Percentiles rank a stretch among this genome's conserved stretches.
Conservation (phyloP, 2,888 invertebrate genomes). For the Cephus pygmeus region DNA sequence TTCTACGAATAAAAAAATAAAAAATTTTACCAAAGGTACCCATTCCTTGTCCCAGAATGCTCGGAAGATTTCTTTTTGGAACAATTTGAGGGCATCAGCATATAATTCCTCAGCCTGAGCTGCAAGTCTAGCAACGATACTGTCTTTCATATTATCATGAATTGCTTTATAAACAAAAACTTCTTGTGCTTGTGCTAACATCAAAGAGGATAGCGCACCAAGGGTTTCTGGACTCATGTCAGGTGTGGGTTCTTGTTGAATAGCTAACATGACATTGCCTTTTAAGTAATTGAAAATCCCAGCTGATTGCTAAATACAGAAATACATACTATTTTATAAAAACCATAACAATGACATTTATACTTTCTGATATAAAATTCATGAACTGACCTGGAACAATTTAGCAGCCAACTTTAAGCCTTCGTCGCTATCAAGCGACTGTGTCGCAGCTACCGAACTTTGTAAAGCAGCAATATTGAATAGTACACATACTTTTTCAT, state of each 20-base stretch:
- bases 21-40: slow-evolving; percentile 74
- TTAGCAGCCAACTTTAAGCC: slow-evolving; percentile 93
- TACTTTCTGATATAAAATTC: background rate
- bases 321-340: slow-evolving; percentile 22
- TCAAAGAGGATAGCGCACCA: slow-evolving; percentile 84
- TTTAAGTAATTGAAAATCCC: slow-evolving; percentile 91
- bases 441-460: slow-evolving; percentile 86
- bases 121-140: slow-evolving; percentile 90
- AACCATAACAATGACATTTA: background rate
- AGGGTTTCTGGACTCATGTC: slow-evolving; percentile 95
- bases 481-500: slow-evolving; percentile 93
- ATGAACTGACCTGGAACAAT: slow-evolving; percentile 79
- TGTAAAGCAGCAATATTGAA: slow-evolving; percentile 97
- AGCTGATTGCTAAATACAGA: slow-evolving; percentile 78
- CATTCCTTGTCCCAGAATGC: slow-evolving; percentile 92
- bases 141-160: slow-evolving; percentile 93
- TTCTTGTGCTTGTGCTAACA: slow-evolving; percentile 99
- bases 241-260: slow-evolving; percentile 95
- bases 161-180: slow-evolving; percentile 95
- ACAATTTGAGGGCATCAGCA: slow-evolving; percentile 86
- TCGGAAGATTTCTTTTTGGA: slow-evolving; percentile 86
- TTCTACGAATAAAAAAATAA: background rate
- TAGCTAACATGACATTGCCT: slow-evolving; percentile 80
- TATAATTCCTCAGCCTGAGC: slow-evolving; percentile 95
- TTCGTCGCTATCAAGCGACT: slow-evolving; percentile 90